Evolutionary conservation across 2,113 vertebrate genomes (phyloP).

Genomic region (Leptobrachium ailaonicum): DNA sequence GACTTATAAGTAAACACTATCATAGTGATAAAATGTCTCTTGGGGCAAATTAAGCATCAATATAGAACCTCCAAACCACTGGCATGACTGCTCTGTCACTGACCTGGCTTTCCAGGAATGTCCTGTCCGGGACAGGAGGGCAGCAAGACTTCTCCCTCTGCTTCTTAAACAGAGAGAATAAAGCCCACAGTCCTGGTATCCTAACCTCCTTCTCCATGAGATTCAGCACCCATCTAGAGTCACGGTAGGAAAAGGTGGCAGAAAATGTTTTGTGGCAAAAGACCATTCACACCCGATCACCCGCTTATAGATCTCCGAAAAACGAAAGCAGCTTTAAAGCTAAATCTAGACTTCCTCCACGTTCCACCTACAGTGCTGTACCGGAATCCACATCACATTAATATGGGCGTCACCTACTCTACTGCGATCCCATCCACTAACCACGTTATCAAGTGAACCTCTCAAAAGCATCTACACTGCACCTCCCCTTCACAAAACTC

Average conservation of each 20-base stretch:
- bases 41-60: no score
- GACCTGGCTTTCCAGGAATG: constrained; percentile 62
- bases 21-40: background rate
- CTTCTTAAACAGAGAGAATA: constrained; percentile 70
- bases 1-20: background rate
- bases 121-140: constrained; percentile 57
- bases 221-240: constrained; percentile 12
- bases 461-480: background rate
- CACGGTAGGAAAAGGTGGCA: background rate
- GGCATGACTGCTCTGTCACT: constrained; percentile 53
- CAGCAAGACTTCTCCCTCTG: constrained; percentile 65
- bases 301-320: constrained; percentile 2
- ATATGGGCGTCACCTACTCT: background rate
- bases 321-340: constrained; percentile 32
- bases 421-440: background rate
- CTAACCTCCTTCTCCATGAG: constrained; percentile 71
- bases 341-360: constrained; percentile 29
- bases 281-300: background rate
- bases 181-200: constrained; percentile 63
- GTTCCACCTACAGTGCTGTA: background rate
- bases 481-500: background rate
- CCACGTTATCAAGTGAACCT: background rate
- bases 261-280: background rate
- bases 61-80: background rate
- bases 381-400: constrained; percentile 27